Percentiles rank a stretch among this genome's conserved stretches.
Evolutionary conservation across 2,888 invertebrate genomes (phyloP).

Genomic region (Elysia crispata): DNA sequence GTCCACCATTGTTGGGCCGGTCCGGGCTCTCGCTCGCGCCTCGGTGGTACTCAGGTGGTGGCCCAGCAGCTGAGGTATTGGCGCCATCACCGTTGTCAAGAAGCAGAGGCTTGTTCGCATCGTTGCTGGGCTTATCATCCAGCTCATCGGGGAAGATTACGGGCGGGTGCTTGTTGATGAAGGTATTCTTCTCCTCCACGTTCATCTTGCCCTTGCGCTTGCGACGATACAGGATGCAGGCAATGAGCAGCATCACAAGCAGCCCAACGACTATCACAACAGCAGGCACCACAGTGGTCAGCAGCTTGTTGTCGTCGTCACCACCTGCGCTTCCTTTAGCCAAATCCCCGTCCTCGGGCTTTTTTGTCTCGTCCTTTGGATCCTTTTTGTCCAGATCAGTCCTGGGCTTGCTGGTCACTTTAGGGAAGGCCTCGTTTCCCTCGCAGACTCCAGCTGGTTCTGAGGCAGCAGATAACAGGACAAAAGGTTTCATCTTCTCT

Average conservation of each 20-base stretch:
- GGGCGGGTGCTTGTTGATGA: slow-evolving; percentile 84
- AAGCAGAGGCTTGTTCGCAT: slow-evolving; percentile 90
- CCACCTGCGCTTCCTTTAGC: slow-evolving; percentile 51
- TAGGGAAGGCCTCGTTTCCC: slow-evolving; percentile 60
- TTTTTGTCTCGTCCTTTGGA: slow-evolving; percentile 32
- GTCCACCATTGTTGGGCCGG: slow-evolving; percentile 46
- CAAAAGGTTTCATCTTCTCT: slow-evolving; percentile 64
- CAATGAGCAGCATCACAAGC: slow-evolving; percentile 89
- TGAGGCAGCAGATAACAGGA: slow-evolving; percentile 57
- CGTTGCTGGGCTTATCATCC: slow-evolving; percentile 89
- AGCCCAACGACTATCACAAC: slow-evolving; percentile 88
- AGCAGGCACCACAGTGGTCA: slow-evolving; percentile 92
- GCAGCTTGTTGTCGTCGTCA: slow-evolving; percentile 75
- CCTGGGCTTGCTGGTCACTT: slow-evolving; percentile 12
- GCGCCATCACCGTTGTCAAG: slow-evolving; percentile 94
- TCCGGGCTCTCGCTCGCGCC: slow-evolving; percentile 69
- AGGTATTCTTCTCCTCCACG: slow-evolving; percentile 83
- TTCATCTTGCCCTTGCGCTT: slow-evolving; percentile 89
- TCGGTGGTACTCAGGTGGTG: slow-evolving; percentile 70
- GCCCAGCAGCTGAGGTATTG: slow-evolving; percentile 35
- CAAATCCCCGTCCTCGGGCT: slow-evolving; percentile 47
- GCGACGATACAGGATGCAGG: slow-evolving; percentile 90
- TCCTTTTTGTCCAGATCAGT: slow-evolving; percentile 24
- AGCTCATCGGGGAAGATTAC: slow-evolving; percentile 96
- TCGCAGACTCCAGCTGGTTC: slow-evolving; percentile 77